A percentile compares a stretch with the other conserved stretches of the same genome.
Conservation (phyloP, 2,113 vertebrate genomes). For the Urocolius indicus region DNA sequence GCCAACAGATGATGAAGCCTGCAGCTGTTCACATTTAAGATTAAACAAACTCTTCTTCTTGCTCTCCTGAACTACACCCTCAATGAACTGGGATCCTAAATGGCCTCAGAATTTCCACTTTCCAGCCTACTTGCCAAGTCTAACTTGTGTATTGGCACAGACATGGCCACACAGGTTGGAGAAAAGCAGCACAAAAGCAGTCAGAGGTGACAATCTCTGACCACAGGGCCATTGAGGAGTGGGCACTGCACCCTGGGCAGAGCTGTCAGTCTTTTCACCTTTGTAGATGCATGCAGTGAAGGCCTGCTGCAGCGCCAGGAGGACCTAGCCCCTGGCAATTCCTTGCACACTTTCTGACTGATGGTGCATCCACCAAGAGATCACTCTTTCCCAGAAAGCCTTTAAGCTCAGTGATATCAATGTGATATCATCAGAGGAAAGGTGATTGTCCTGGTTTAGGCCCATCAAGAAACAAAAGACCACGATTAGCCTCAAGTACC, state of each 20-base stretch:
- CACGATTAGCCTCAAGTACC: too few relatives aligned
- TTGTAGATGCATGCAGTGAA: not conserved
- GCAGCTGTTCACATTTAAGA: not conserved
- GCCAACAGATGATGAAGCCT: not conserved
- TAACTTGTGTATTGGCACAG: fast-evolving
- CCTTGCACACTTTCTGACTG: not conserved
- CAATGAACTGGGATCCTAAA: not conserved
- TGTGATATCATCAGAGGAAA: too few relatives aligned
- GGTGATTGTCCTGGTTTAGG: too few relatives aligned
- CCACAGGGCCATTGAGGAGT: not conserved
- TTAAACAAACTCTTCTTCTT: not conserved
- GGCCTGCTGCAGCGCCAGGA: not conserved
- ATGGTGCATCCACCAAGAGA: not conserved
- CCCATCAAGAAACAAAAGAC: too few relatives aligned
- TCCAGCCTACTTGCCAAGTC: fast-evolving
- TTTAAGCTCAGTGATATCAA: not conserved
- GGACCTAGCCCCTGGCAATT: not conserved
- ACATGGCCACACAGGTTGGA: not conserved
- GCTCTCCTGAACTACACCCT: not conserved
- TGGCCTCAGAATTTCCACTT: not conserved
- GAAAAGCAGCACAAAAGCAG: not conserved
- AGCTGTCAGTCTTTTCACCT: not conserved
- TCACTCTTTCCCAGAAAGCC: not conserved
- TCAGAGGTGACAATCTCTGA: not conserved
- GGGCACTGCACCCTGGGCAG: too few relatives aligned